Evolutionary conservation across 2,113 vertebrate species (phyloP), one percentile per base, ranked within the genome.

Genomic region (Cheirogaleus medius): DNA sequence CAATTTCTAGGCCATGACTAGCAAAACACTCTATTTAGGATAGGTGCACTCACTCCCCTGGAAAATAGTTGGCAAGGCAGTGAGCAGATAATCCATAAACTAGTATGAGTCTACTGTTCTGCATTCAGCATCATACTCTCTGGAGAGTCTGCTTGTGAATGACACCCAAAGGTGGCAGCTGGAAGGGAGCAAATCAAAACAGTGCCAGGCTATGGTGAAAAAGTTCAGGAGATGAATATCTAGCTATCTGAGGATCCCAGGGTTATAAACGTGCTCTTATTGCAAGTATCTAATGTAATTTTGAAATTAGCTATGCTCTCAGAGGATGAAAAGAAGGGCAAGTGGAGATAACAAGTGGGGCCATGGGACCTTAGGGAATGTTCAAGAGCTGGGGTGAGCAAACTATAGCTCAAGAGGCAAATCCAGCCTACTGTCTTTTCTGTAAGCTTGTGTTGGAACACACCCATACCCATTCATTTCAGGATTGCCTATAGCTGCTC

Each of bases 101-200:
- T 21, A 76, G 9, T 92, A 29, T 37, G 39, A 90, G 69, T 37
- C 78, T 90, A 77, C 4, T 69, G 5, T 64, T 76, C 27, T 86
- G 14, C 52, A 85, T 76, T 91, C 5, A 1, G 3, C 42, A 68
- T 49, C 6, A 56, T 84, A 42, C 18, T 69, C 14, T 86, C 68
- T 83, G n/a, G 42, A 92, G 94, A 95, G 29, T 21, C 20, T 82
- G 27, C 20, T 94, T 94, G 34, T 84, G 56, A 91, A 95, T 63
- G 74, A 10, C 15, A 18, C 23, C 25, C 44, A 86, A 91, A 73
- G 4, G 17, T 91, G 25, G 25, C 60, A 12, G 11, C 13, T 83
- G 71, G 8, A 95, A 84, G 6, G 25, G 9, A 82, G 5, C 23
- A 96, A 93, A 77, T 93, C 13, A 44, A 80, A 71, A 69, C 10